phyloP scores from a whole-genome alignment of 92 coral and sea anemone genomes.

The Galaxea fascicularis region DNA sequence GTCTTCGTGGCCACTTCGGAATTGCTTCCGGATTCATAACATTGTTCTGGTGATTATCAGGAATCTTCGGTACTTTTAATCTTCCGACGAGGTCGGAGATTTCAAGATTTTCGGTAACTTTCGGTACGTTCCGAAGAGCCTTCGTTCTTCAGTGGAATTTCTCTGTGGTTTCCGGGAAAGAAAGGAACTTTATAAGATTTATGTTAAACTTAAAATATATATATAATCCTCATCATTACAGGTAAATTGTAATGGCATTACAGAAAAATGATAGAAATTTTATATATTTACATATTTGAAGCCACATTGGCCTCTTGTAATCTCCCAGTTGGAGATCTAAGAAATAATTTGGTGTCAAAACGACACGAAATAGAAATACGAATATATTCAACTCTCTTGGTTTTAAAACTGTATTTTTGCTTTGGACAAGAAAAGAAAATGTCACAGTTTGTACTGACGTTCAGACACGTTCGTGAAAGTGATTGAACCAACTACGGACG shows the following conservation, averaged over 20 bases:
- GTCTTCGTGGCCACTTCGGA: not conserved
- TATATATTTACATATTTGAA: conserved; percentile 35
- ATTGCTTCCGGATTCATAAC: not conserved
- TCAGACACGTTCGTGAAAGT: not conserved
- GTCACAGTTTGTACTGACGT: not conserved
- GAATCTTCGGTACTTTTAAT: not conserved
- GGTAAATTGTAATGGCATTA: conserved; percentile 13
- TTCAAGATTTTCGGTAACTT: not conserved
- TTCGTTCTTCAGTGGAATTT: not conserved
- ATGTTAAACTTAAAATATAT: not conserved
- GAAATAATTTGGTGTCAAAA: conserved; percentile 5
- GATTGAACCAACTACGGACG: no score
- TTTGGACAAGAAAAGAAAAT: not conserved
- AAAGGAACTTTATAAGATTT: not conserved
- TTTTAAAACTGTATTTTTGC: not conserved
- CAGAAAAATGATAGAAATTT: conserved; percentile 28
- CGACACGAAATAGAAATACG: not conserved
- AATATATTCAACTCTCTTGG: not conserved
- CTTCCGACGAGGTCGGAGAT: no score
- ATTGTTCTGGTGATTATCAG: not conserved
- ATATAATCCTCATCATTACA: no score
- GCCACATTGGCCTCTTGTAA: conserved; percentile 39
- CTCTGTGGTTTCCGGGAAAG: not conserved
- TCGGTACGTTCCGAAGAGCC: not conserved
- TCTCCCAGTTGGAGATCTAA: conserved; percentile 19